Base-by-base conservation (phyloP, 2,888 invertebrate genomes). In the Drosophila mulleri region DNA sequence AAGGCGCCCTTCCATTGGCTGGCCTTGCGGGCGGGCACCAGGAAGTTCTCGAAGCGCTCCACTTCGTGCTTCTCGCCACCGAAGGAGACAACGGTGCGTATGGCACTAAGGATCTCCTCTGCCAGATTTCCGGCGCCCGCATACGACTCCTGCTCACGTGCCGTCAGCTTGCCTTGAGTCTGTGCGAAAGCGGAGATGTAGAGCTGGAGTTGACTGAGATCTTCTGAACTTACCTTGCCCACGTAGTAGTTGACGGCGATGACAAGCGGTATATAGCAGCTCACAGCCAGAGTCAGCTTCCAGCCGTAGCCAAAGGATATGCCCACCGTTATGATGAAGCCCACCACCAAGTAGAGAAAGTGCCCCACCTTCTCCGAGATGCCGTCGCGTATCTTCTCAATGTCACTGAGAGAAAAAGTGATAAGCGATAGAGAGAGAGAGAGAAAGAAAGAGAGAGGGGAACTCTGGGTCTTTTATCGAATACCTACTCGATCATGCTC, bases 291-390 rank as follows among this genome's bases (percentile, higher is more conserved):
- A 0, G 98, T 97, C 56, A 98, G 93, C 90, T 97, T 95, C 98
- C 98, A 98, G 53, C 98, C 97, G 90, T 96, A 96, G 0, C 94
- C 93, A 90, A 98, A 95, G 0, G 97, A 96, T 61, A 96, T 95
- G 94, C 94, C 90, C 94, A 94, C 90, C 94, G 94, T 92, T 95
- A 96, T 91, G 18, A 93, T 72, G 54, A 92, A 92, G 0, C 92
- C 91, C 20, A 92, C 80, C 11, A 93, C 76, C 44, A 92, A 66
- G 90, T 96, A 96, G 0, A 96, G 93, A 83, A 97, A 95, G 90
- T 96, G 95, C 0, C 96, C 95, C 16, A 97, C 94, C 93, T 98
- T 98, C 92, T 97, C 97, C 0, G 96, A 96, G 29, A 97, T 96
- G 5, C 97, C 97, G 87, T 97, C 97, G 64, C 97, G 96, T 85